Conservation (phyloP, 2,797 vertebrate genomes). For the Taenioides sp. region DNA sequence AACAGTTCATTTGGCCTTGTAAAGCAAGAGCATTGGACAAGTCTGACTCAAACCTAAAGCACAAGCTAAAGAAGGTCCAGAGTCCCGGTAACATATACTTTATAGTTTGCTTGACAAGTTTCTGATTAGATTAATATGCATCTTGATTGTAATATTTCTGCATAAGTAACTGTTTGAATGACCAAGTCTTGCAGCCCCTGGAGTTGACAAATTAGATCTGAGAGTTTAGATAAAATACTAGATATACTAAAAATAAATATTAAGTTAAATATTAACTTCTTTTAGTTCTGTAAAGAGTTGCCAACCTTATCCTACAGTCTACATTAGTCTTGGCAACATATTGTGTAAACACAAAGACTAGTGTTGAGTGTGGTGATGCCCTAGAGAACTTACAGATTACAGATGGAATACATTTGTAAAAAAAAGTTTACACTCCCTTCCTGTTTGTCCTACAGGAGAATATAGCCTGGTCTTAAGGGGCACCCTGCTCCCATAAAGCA, state of each 20-base stretch:
- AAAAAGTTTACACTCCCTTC: constrained; percentile 32
- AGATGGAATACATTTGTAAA: constrained; percentile 18
- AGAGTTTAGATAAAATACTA: too few species aligned
- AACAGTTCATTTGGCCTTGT: constrained; percentile 43
- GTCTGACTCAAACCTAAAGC: constrained; percentile 34
- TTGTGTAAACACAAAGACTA: constrained; percentile 6
- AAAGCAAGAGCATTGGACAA: constrained; percentile 50
- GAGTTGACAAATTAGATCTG: too few species aligned
- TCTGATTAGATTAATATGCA: neutral
- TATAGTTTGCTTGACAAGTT: neutral
- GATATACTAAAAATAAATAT: too few species aligned
- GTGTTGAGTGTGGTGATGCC: constrained; percentile 20
- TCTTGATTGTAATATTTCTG: neutral
- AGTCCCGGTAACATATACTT: neutral
- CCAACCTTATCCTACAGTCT: neutral
- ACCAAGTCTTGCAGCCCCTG: too few species aligned
- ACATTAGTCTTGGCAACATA: neutral
- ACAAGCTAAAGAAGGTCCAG: constrained; percentile 10
- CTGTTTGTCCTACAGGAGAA: constrained; percentile 43
- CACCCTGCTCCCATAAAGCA: constrained; percentile 46
- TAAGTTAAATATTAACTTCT: too few species aligned
- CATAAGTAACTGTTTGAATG: too few species aligned
- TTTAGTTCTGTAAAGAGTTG: too few species aligned
- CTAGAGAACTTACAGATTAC: constrained; percentile 14
- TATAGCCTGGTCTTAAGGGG: constrained; percentile 29